Conservation (phyloP, 1,140 invertebrate species). For the Drosophila kanapiae region DNA sequence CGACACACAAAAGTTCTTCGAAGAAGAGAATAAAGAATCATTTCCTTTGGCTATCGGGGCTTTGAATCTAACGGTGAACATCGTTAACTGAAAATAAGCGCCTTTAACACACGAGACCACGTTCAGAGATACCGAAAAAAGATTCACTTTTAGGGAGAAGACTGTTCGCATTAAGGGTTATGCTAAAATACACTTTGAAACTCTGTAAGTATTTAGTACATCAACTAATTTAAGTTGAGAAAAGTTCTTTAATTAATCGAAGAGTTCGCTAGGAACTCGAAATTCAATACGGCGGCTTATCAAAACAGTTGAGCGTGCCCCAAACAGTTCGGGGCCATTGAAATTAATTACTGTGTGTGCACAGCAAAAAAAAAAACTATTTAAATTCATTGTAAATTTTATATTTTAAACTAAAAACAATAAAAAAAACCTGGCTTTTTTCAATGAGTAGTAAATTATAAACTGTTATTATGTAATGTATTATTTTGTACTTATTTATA, state of each 20-base stretch:
- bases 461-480: not conserved
- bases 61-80: slow-evolving; percentile 61
- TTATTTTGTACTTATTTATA: no score
- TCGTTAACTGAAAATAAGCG: slow-evolving; percentile 41
- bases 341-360: slow-evolving; percentile 64
- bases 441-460: not conserved
- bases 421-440: not conserved
- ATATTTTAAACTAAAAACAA: not conserved
- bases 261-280: slow-evolving; percentile 27
- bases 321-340: slow-evolving; percentile 63
- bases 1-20: slow-evolving; percentile 18
- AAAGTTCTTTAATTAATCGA: slow-evolving; percentile 61
- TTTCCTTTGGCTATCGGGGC: slow-evolving; percentile 28
- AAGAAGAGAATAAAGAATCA: slow-evolving; percentile 29
- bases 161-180: not conserved
- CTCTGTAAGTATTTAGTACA: not conserved
- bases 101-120: slow-evolving; percentile 23
- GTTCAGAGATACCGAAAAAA: slow-evolving; percentile 53
- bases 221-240: slow-evolving; percentile 61
- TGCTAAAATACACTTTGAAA: not conserved
- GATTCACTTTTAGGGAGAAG: slow-evolving; percentile 15
- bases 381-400: not conserved
- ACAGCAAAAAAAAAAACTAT: slow-evolving; percentile 2
- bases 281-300: slow-evolving; percentile 48
- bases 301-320: slow-evolving; percentile 48